phyloP scores from a whole-genome alignment of 2,888 invertebrate species.

The Alloplasta piceator region DNA sequence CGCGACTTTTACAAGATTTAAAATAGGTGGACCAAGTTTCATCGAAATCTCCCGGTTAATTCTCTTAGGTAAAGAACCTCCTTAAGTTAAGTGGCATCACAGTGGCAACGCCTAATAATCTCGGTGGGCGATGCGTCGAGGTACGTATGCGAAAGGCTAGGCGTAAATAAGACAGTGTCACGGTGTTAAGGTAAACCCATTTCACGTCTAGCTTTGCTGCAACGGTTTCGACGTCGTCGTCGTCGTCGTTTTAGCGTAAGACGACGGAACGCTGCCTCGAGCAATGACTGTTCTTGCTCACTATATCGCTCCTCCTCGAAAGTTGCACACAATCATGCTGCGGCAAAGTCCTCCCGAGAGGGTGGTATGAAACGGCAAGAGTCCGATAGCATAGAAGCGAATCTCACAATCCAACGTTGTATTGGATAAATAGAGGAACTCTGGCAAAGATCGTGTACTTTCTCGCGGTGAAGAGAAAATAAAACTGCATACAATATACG shows the following conservation, averaged over 20 bases:
- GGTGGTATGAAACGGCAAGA: slow-evolving; percentile 25
- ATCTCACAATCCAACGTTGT: slow-evolving; percentile 49
- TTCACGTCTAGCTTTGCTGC: too few relatives aligned
- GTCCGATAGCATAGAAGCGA: slow-evolving; percentile 19
- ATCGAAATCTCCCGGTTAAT: too few relatives aligned
- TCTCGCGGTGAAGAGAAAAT: slow-evolving; percentile 43
- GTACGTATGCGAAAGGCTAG: slow-evolving; percentile 73
- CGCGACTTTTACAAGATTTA: too few relatives aligned
- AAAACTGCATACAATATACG: slow-evolving; percentile 8
- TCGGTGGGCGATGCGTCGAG: slow-evolving; percentile 59
- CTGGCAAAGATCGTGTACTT: slow-evolving; percentile 39
- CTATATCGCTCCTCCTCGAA: slow-evolving; percentile 60
- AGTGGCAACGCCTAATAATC: slow-evolving; percentile 17
- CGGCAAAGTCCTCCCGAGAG: slow-evolving; percentile 39
- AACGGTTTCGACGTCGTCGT: slow-evolving; percentile 34
- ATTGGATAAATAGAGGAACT: slow-evolving; percentile 73
- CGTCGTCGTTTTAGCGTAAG: slow-evolving; percentile 60
- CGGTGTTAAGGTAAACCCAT: slow-evolving; percentile 70
- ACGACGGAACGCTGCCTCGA: slow-evolving; percentile 70
- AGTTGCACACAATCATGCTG: slow-evolving; percentile 43
- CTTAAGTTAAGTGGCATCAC: not conserved
- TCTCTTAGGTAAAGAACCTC: too few relatives aligned
- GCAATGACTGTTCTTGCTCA: slow-evolving; percentile 72
- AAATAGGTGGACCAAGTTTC: too few relatives aligned
- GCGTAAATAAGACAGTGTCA: slow-evolving; percentile 77